phyloP scores from a whole-genome alignment of 2,797 vertebrate species.

The Helarctos malayanus region DNA sequence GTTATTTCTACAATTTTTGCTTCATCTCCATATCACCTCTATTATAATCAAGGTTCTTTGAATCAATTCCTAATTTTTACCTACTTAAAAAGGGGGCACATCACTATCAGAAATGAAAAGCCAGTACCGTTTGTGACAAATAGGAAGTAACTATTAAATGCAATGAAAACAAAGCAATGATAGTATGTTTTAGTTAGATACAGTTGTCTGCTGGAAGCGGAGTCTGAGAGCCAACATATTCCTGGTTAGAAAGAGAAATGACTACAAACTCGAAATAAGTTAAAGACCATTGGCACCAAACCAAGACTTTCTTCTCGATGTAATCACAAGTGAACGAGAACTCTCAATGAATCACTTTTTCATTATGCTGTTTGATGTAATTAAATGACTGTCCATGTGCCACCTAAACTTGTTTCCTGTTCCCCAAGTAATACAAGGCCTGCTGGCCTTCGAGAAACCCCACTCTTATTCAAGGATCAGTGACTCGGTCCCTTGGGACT shows the following conservation, averaged over 20 bases:
- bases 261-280: constrained; percentile 1
- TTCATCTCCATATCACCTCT: not conserved
- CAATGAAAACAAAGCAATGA: not conserved
- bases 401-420: not conserved
- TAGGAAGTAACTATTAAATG: constrained; percentile 16
- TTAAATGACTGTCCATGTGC: not conserved
- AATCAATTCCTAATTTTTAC: constrained; percentile 41
- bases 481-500: not conserved
- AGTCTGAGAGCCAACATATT: not conserved
- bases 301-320: constrained; percentile 25
- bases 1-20: not conserved
- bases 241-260: constrained; percentile 41
- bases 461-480: not conserved
- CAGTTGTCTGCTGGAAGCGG: not conserved
- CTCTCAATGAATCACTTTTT: not conserved
- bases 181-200: not conserved
- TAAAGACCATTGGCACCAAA: not conserved
- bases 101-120: not conserved
- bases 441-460: not conserved
- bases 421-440: not conserved
- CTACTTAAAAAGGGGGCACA: constrained; percentile 5
- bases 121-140: not conserved
- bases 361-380: not conserved
- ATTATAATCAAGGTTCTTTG: constrained; percentile 38
- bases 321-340: constrained; percentile 6